phyloP scores from a whole-genome alignment of 2,888 invertebrate species.

The Myathropa florea region DNA sequence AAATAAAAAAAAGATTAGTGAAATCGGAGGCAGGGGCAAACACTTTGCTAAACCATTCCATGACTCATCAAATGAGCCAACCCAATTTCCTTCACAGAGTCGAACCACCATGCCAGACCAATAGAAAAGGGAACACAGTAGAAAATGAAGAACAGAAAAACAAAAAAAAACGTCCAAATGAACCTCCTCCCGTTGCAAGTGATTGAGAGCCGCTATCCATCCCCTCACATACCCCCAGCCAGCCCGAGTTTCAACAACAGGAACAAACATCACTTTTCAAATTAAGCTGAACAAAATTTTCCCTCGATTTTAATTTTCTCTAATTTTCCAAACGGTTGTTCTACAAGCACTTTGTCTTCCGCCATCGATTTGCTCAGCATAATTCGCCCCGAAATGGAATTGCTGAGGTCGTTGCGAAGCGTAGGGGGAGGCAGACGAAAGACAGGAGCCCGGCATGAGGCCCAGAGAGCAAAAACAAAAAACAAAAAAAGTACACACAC shows the following conservation, averaged over 20 bases:
- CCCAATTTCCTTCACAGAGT: constrained; percentile 32
- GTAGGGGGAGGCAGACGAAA: neutral
- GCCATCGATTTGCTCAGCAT: constrained; percentile 36
- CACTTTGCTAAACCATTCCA: constrained; percentile 60
- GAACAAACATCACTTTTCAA: constrained; percentile 55
- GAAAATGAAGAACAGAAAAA: neutral
- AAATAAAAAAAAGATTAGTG: constrained; percentile 20
- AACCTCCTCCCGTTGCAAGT: neutral
- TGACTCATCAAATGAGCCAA: constrained; percentile 52
- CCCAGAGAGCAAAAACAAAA: constrained; percentile 5
- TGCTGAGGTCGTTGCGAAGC: constrained; percentile 1
- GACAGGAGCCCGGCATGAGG: neutral
- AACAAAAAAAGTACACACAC: neutral
- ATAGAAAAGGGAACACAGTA: neutral
- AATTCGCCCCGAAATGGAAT: constrained; percentile 45
- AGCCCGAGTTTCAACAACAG: constrained; percentile 5
- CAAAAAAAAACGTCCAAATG: neutral
- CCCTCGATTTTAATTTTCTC: constrained; percentile 52
- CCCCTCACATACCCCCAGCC: neutral
- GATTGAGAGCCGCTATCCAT: neutral
- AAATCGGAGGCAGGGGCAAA: constrained; percentile 48
- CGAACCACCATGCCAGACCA: neutral
- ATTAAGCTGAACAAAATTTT: constrained; percentile 44
- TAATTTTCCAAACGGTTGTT: constrained; percentile 59
- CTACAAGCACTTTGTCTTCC: constrained; percentile 64